These are phyloP conservation scores for Fabriciana adippe DNA, from an alignment of 2,888 invertebrate species.

Conservation along the genomic window DNA sequence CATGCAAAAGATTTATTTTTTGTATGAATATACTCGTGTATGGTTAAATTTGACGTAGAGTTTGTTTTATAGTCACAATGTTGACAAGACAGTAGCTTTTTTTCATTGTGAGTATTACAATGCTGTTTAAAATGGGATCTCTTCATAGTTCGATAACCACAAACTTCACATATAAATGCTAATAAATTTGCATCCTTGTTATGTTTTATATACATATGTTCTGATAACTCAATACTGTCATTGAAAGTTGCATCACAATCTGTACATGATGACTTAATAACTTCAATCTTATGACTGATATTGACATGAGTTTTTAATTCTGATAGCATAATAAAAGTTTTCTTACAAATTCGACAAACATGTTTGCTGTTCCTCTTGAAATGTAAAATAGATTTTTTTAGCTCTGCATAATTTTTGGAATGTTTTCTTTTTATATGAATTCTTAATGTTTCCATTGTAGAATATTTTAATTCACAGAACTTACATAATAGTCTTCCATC, in stretches of 20 bases:
- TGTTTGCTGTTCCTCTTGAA: slow-evolving; percentile 43
- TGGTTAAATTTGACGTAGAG: slow-evolving; percentile 50
- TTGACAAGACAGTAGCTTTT: slow-evolving; percentile 44
- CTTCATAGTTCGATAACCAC: slow-evolving; percentile 50
- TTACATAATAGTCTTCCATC: slow-evolving; percentile 46
- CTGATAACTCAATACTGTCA: slow-evolving; percentile 35
- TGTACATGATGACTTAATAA: slow-evolving; percentile 42
- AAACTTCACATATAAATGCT: slow-evolving; percentile 43
- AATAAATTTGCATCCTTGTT: slow-evolving; percentile 33
- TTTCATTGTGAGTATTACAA: slow-evolving; percentile 42
- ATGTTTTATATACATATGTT: slow-evolving; percentile 44
- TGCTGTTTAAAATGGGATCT: slow-evolving; percentile 50
- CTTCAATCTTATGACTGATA: slow-evolving; percentile 36
- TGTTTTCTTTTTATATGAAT: slow-evolving; percentile 50
- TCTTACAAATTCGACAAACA: slow-evolving; percentile 50
- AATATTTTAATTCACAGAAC: slow-evolving; percentile 52
- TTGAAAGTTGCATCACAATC: slow-evolving; percentile 46
- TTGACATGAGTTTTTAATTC: slow-evolving; percentile 45
- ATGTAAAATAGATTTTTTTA: slow-evolving; percentile 41
- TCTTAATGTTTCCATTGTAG: slow-evolving; percentile 45
- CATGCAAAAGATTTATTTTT: slow-evolving; percentile 46
- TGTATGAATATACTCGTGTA: slow-evolving; percentile 51
- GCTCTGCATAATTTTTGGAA: slow-evolving; percentile 34
- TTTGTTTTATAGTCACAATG: slow-evolving; percentile 50
- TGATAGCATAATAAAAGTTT: slow-evolving; percentile 37